Evolutionary conservation across 2,888 invertebrate species (phyloP).

Genomic region (Drosophila merina): DNA sequence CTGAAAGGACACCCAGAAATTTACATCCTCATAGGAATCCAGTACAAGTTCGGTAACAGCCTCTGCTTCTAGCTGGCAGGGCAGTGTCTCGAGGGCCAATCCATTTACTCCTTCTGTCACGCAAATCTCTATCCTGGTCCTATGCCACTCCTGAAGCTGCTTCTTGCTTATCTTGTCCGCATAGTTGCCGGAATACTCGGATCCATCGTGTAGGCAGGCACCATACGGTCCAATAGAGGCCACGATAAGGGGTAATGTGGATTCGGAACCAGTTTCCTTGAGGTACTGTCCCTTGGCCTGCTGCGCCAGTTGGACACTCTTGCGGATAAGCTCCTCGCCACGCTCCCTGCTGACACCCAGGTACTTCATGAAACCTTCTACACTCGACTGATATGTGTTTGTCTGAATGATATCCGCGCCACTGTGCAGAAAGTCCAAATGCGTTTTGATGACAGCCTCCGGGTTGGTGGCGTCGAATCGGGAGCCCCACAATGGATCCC

Average conservation of each 20-base stretch:
- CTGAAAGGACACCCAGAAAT: constrained; percentile 91
- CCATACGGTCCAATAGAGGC: constrained; percentile 97
- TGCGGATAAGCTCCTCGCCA: constrained; percentile 89
- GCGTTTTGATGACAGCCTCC: constrained; percentile 90
- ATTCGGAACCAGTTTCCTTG: constrained; percentile 79
- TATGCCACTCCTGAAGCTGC: constrained; percentile 92
- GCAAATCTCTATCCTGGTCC: constrained; percentile 90
- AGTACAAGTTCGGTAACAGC: constrained; percentile 90
- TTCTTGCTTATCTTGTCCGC: constrained; percentile 86
- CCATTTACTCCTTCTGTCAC: constrained; percentile 91
- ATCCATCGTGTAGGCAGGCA: constrained; percentile 93
- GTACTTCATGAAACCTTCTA: constrained; percentile 90
- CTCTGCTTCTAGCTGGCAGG: constrained; percentile 91
- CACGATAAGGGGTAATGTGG: constrained; percentile 85
- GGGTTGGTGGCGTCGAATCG: constrained; percentile 91
- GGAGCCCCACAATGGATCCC: constrained; percentile 95
- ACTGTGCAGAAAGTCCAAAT: constrained; percentile 91
- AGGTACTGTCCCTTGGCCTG: constrained; percentile 87
- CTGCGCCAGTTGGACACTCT: constrained; percentile 89
- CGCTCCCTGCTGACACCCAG: constrained; percentile 88
- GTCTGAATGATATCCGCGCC: constrained; percentile 96
- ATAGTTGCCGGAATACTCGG: constrained; percentile 94
- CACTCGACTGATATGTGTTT: constrained; percentile 94
- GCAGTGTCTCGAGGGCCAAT: constrained; percentile 95
- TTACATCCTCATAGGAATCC: constrained; percentile 88